Evolutionary conservation across 2,113 vertebrate species (phyloP), one percentile per base, ranked within the genome.

Genomic region (Micronycteris hirsuta): DNA sequence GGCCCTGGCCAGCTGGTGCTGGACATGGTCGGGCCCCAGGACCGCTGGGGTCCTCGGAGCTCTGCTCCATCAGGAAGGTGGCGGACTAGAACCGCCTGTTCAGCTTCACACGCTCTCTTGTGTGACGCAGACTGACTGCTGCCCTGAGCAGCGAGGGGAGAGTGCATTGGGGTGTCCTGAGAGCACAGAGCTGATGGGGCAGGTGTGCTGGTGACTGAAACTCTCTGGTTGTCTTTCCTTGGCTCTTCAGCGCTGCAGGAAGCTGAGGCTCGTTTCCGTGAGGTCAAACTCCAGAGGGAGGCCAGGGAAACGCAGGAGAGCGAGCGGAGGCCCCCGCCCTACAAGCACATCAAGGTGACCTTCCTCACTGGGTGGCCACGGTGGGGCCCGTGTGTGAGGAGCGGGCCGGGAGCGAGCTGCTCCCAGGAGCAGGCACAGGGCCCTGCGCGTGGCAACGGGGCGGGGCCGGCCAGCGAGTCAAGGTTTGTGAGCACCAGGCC

Each of bases 331-430:
- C 99, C 99, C 2, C 99, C 99, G 0, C 99, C 99, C 0, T 99
- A 99, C 96, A 99, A 99, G 94, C 99, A 99, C 16, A 99, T 99
- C 91, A 99, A 99, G 99, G 99, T 99, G 56, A 58, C 56, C 8
- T 58, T 58, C 1, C 2, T 3, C 56, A 58, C 20, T 7, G 8
- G 52, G 22, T 9, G 3, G 56, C 17, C 3, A 16, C 0, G 7
- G 65, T 4, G 33, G 65, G 65, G 6, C 5, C n/a, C 3, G 67
- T 68, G n/a, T 3, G 10, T 4, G 11, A 63, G 24, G 33, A 20
- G 70, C 16, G 36, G 10, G 5, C n/a, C 15, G 17, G 1, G 12
- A 33, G 47, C 38, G 3, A 7, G 74, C 20, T 2, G 45, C 54
- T 80, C 13, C 16, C 31, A 0, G 5, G 13, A 15, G 56, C 3